These are phyloP conservation scores for Cryptocephalus primarius DNA, from an alignment of 2,888 invertebrate species.

Conservation along the genomic window DNA sequence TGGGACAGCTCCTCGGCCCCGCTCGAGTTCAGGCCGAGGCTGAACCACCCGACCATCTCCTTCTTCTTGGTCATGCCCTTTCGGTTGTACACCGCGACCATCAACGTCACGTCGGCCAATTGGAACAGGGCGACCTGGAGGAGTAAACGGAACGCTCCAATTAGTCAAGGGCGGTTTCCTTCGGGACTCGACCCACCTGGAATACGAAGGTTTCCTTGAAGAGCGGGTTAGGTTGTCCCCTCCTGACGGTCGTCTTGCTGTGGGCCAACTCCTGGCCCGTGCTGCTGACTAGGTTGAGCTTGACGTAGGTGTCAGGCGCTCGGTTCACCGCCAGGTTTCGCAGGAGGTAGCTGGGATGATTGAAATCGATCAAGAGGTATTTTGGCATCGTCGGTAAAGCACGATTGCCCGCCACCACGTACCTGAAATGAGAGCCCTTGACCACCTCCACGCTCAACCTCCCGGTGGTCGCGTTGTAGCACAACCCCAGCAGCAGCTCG, in stretches of 20 bases:
- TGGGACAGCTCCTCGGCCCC: constrained; percentile 86
- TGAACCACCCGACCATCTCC: constrained; percentile 96
- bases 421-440: constrained; percentile 62
- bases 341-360: constrained; percentile 29
- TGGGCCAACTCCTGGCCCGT: constrained; percentile 88
- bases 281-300: constrained; percentile 82
- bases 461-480: constrained; percentile 89
- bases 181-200: constrained; percentile 49
- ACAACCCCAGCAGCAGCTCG: constrained; percentile 76
- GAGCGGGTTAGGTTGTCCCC: constrained; percentile 90
- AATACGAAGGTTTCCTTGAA: constrained; percentile 95
- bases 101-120: constrained; percentile 86
- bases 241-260: constrained; percentile 82
- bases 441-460: constrained; percentile 85
- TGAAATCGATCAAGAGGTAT: constrained; percentile 1
- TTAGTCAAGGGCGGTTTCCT: background rate
- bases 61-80: constrained; percentile 86
- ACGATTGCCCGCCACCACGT: constrained; percentile 5
- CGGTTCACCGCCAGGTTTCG: constrained; percentile 66
- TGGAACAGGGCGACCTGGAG: constrained; percentile 85
- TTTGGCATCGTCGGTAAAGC: background rate
- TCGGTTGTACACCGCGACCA: constrained; percentile 87
- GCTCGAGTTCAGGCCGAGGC: constrained; percentile 82
- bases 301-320: constrained; percentile 90
- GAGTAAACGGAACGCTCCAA: background rate